Evolutionary conservation across 2,113 vertebrate genomes (phyloP).

Genomic region (Cyanoramphus novaezelandiae): DNA sequence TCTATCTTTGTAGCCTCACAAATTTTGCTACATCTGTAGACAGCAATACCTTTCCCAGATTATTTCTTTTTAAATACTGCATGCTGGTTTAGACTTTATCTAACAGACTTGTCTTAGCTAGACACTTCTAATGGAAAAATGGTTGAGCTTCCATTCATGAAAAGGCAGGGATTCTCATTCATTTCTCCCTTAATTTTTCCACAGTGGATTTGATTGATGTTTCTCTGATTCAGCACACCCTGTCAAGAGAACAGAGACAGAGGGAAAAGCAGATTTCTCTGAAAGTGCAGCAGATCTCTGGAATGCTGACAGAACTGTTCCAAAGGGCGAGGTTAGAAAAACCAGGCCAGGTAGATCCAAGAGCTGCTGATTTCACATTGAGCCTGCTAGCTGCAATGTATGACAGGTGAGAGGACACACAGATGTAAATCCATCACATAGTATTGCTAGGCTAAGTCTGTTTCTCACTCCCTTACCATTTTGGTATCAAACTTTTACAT

Average conservation of each 20-base stretch:
- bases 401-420: constrained; percentile 74
- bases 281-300: constrained; percentile 60
- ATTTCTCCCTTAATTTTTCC: constrained; percentile 18
- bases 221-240: constrained; percentile 57
- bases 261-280: constrained; percentile 3
- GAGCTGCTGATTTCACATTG: constrained; percentile 59
- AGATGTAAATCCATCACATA: neutral
- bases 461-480: neutral
- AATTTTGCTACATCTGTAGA: neutral
- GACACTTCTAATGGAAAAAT: neutral
- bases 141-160: neutral
- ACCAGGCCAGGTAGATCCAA: constrained; percentile 47
- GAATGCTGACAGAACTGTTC: constrained; percentile 76
- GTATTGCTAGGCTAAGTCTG: neutral
- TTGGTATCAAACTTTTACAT: neutral
- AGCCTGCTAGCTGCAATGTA: constrained; percentile 76
- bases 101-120: neutral
- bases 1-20: neutral
- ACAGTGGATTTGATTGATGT: constrained; percentile 77
- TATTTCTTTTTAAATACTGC: neutral
- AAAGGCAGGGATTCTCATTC: neutral
- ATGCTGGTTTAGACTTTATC: neutral
- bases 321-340: constrained; percentile 56
- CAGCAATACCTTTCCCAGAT: neutral
- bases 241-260: constrained; percentile 27